These are phyloP conservation scores for Galbula dea DNA, from an alignment of 2,113 vertebrate species.

Conservation along the genomic window DNA sequence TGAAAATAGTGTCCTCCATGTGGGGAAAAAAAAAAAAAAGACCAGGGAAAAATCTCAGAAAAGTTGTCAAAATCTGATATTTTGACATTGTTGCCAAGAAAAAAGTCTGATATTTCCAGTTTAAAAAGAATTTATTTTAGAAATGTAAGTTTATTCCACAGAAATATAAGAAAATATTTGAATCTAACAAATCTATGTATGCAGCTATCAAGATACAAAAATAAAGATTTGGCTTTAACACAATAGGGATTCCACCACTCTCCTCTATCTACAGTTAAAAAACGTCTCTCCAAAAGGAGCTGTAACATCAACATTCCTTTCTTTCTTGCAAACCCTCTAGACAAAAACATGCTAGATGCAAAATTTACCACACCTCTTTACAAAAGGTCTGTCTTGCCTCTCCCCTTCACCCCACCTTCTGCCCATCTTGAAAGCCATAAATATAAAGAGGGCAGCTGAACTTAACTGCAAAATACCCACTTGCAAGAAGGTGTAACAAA, in stretches of 20 bases:
- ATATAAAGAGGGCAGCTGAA: conserved; percentile 31
- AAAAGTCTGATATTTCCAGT: not conserved
- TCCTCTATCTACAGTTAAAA: not conserved
- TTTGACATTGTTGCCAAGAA: not conserved
- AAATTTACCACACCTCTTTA: conserved; percentile 26
- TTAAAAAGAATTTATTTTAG: not conserved
- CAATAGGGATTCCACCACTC: not conserved
- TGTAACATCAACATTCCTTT: conserved; percentile 16
- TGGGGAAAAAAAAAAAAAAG: not conserved
- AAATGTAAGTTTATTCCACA: not conserved
- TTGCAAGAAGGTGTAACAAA: conserved; percentile 60
- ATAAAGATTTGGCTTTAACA: not conserved
- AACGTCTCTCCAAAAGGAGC: conserved; percentile 28
- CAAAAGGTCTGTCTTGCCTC: not conserved
- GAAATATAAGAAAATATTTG: not conserved
- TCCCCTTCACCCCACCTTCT: not conserved
- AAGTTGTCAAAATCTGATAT: not conserved
- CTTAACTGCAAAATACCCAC: conserved; percentile 43
- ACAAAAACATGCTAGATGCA: not conserved
- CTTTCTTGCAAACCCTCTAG: conserved; percentile 10
- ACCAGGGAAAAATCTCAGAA: not conserved
- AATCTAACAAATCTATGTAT: not conserved
- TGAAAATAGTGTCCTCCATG: not conserved
- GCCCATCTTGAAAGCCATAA: conserved; percentile 24
- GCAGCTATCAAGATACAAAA: not conserved